Conservation (phyloP, 2,113 vertebrate species). For the Chaenogobius annularis region DNA sequence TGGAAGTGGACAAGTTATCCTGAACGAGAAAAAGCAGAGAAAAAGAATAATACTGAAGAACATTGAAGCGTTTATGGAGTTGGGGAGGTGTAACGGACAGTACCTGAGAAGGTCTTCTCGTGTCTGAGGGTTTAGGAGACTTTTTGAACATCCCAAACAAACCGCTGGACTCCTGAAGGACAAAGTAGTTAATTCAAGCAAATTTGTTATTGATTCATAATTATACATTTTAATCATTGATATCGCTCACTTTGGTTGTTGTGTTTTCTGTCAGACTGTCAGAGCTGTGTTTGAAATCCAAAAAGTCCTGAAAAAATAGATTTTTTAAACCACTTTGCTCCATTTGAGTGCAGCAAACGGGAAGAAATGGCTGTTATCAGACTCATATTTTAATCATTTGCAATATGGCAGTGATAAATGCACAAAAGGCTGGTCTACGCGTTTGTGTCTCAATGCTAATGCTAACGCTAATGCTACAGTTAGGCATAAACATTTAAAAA, state of each 20-base stretch:
- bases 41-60: not conserved
- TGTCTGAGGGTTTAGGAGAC: conserved; percentile 6
- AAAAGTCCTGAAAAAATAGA: conserved; percentile 46
- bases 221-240: not conserved
- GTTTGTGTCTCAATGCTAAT: no score
- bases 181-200: not conserved
- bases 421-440: no score
- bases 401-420: no score
- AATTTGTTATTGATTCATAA: not conserved
- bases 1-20: conserved; percentile 38
- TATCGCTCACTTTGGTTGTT: conserved; percentile 42
- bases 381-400: no score
- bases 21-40: conserved; percentile 4
- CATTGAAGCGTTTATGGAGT: not conserved
- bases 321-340: not conserved
- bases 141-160: conserved; percentile 49
- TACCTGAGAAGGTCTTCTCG: conserved; percentile 36
- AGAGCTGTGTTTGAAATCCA: conserved; percentile 23
- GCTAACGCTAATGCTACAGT: no score
- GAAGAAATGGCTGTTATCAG: no score
- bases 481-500: no score
- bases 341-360: no score
- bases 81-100: not conserved
- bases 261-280: conserved; percentile 25
- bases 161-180: conserved; percentile 34